Base-by-base conservation (phyloP, 2,888 invertebrate species). In the Aelia acuminata region DNA sequence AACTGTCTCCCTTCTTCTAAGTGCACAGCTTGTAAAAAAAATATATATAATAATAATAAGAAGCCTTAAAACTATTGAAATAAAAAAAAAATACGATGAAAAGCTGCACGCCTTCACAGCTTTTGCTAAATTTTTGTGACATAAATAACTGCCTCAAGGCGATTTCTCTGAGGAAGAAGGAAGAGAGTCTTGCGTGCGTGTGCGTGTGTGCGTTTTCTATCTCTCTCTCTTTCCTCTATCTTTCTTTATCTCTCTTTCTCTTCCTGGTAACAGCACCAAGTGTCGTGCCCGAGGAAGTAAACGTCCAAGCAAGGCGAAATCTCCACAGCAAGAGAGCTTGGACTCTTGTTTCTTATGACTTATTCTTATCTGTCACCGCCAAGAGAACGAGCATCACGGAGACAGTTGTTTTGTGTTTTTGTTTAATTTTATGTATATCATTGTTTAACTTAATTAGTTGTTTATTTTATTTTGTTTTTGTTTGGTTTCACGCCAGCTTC, bases 261-360 rank as follows among this genome's bases (percentile, higher is more conserved):
- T 91, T 91, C 91, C 88, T 88, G 91, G 87, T 89, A 90, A 91
- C 91, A 93, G 93, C 93, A 93, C 93, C 92, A 91, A 92, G 92
- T 92, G 92, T 92, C 93, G 93, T 93, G 93, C 93, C 92, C 93
- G 92, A 92, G 93, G 93, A 92, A 92, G 92, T 91, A 87, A 88
- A 48, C 22, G 49, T 70, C 80, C 87, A 87, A 87, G 75, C 87
- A 35, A 87, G 88, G 85, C 89, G 86, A 87, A 57, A 85, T n/a
- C 84, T 86, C 87, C 80, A 87, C 53, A 80, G 43, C 48, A 84
- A 85, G 87, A 85, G 50, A 84, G 87, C 89, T 84, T 88, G 88
- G 85, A 86, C 86, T 86, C 43, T 63, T 39, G 15, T 63, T 31
- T 63, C 63, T 63, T 53, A 53, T 53, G 53, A 53, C 53, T 53